A percentile compares a stretch with the other conserved stretches of the same genome.
phyloP scores from a whole-genome alignment of 2,113 vertebrate species.

The Speoplatyrhinus poulsoni region DNA sequence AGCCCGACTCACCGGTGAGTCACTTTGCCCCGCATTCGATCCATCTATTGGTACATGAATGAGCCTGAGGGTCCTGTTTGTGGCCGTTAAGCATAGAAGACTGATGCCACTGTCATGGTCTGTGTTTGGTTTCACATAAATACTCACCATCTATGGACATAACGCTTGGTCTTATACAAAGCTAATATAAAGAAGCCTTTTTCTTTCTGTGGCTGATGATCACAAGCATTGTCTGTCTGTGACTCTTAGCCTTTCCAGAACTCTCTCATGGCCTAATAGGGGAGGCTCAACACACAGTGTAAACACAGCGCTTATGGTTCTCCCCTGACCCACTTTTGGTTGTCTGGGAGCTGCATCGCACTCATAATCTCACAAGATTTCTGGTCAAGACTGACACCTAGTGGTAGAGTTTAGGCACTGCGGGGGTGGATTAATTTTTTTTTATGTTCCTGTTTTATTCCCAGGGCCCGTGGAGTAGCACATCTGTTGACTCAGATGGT shows the following conservation, averaged over 20 bases:
- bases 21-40: constrained; percentile 2
- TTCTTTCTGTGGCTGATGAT: constrained; percentile 34
- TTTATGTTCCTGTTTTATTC: background rate
- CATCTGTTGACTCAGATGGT: constrained; percentile 72
- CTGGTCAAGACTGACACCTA: constrained; percentile 56
- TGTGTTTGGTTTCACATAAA: constrained; percentile 41
- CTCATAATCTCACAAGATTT: constrained; percentile 36
- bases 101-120: constrained; percentile 26
- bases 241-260: constrained; percentile 40
- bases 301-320: constrained; percentile 63
- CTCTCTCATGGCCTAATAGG: constrained; percentile 68
- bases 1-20: constrained; percentile 84
- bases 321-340: constrained; percentile 70
- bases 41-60: constrained; percentile 25
- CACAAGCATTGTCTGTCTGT: constrained; percentile 29
- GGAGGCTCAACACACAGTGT: constrained; percentile 60
- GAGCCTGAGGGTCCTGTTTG: background rate
- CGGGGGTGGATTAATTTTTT: background rate
- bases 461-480: constrained; percentile 67
- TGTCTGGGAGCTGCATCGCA: constrained; percentile 32
- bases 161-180: constrained; percentile 23
- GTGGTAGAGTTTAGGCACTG: constrained; percentile 43
- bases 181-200: constrained; percentile 43
- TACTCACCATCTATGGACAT: constrained; percentile 55
- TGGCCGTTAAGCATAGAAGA: constrained; percentile 31